Percentiles rank a stretch among this genome's conserved stretches.
phyloP scores from a whole-genome alignment of 2,113 vertebrate species.

The Fukomys damarensis region DNA sequence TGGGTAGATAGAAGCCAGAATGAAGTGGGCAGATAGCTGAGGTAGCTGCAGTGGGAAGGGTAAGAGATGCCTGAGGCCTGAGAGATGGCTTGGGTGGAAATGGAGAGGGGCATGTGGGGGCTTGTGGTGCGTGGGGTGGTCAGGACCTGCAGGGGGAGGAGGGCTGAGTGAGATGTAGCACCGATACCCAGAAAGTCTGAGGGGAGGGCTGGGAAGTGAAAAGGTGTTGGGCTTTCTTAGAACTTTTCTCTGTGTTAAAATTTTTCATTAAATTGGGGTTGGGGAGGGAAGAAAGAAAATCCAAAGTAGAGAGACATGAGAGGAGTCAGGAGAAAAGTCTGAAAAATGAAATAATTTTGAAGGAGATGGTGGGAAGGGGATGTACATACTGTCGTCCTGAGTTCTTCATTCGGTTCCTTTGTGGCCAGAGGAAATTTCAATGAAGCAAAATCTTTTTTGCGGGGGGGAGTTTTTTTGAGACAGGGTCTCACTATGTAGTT shows the following conservation, averaged over 20 bases:
- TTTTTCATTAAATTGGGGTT: background rate
- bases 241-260: background rate
- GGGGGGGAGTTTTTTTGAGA: too few relatives aligned
- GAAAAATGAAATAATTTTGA: background rate
- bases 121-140: background rate
- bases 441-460: background rate
- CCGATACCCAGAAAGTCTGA: background rate
- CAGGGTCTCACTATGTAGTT: too few relatives aligned
- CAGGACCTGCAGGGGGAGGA: background rate
- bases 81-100: background rate
- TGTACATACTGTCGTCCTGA: accelerated
- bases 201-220: background rate
- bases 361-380: background rate
- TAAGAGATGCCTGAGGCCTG: background rate
- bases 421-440: background rate
- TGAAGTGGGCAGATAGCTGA: background rate
- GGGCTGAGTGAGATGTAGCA: background rate
- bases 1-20: background rate
- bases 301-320: background rate
- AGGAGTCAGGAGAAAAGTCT: background rate
- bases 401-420: background rate
- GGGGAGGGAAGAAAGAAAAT: too few relatives aligned
- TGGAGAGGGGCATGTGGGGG: background rate
- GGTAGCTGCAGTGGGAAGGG: background rate
- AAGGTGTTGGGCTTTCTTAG: background rate